Evolutionary conservation across 1,140 invertebrate genomes (phyloP).

Genomic region (Drosophila setifemur): DNA sequence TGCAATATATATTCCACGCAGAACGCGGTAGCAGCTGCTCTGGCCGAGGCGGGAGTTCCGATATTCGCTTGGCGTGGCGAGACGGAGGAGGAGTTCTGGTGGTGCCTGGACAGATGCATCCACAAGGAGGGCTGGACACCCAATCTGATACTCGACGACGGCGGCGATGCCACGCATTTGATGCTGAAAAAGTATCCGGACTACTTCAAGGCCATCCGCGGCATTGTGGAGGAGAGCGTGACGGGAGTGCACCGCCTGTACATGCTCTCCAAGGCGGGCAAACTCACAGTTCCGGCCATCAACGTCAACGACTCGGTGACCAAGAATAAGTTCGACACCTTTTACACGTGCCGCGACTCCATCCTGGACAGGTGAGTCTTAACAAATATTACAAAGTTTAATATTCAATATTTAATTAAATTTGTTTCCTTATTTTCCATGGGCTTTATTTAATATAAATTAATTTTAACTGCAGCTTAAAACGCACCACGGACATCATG

Average conservation of each 20-base stretch:
- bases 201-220: slow-evolving; percentile 97
- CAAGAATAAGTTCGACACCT: slow-evolving; percentile 98
- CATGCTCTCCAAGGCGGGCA: slow-evolving; percentile 96
- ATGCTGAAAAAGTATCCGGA: slow-evolving; percentile 98
- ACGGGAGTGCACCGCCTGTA: slow-evolving; percentile 99
- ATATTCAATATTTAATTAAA: not conserved
- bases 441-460: too few species aligned
- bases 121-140: slow-evolving; percentile 92
- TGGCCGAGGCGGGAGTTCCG: slow-evolving; percentile 94
- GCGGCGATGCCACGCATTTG: slow-evolving; percentile 97
- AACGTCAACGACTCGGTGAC: slow-evolving; percentile 99
- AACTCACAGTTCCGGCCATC: slow-evolving; percentile 97
- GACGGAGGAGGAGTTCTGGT: slow-evolving; percentile 99
- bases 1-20: slow-evolving; percentile 99
- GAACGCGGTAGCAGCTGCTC: slow-evolving; percentile 97
- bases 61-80: slow-evolving; percentile 98
- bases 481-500: slow-evolving; percentile 98
- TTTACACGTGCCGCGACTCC: slow-evolving; percentile 70
- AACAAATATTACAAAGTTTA: too few species aligned
- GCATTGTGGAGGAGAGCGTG: slow-evolving; percentile 98
- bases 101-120: slow-evolving; percentile 97
- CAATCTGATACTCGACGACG: slow-evolving; percentile 99
- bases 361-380: slow-evolving; percentile 67
- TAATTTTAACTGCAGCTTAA: slow-evolving; percentile 84
- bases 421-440: not conserved